Base-by-base conservation (phyloP, 2,888 invertebrate genomes). In the Caenorhabditis imperialis region DNA sequence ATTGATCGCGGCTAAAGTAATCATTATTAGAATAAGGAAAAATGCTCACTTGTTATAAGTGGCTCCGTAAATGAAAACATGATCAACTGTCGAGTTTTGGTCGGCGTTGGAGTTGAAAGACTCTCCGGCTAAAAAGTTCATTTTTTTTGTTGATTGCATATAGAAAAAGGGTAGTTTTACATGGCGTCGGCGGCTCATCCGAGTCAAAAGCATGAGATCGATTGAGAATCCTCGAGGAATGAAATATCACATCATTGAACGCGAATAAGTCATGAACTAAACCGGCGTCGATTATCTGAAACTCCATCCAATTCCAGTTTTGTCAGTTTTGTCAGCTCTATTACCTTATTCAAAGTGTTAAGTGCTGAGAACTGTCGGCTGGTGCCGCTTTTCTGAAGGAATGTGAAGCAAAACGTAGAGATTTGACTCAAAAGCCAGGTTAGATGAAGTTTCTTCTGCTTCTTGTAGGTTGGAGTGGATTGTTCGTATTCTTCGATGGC, bases 281-380 rank as follows among this genome's bases (percentile, higher is more conserved):
- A 70, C 90, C 89, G 23, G 90, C 89, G 88, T 92, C 92, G 60
- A 92, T 88, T 38, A 90, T 89, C 87, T 69, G 42, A 58, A 30
- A 40, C 16, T 7, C n/a, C 20, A 12, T 57, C 18, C 25, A 8
- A 3, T 5, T 8, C 14, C 7, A 22, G 14, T 20, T 38, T n/a
- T 3, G 30, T 16, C 16, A 4, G 38, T 89, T 20, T 23, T 12
- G 0, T 51, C 7, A 37, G n/a, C 25, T 30, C 0, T 25, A 12
- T 25, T 44, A 91, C 89, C 86, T 91, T 91, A 88, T 92, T 92
- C 77, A 92, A 89, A 61, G 91, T 90, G 78, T 90, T 90, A 83
- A 92, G 89, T 4, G 91, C 91, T 0, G 91, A 91, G 88, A 91
- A 92, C 85, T 92, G 91, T 18, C 91, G 89, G 61, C 90, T 90